Evolutionary conservation across 2,888 invertebrate species (phyloP).

Genomic region (Xylocampa areola): DNA sequence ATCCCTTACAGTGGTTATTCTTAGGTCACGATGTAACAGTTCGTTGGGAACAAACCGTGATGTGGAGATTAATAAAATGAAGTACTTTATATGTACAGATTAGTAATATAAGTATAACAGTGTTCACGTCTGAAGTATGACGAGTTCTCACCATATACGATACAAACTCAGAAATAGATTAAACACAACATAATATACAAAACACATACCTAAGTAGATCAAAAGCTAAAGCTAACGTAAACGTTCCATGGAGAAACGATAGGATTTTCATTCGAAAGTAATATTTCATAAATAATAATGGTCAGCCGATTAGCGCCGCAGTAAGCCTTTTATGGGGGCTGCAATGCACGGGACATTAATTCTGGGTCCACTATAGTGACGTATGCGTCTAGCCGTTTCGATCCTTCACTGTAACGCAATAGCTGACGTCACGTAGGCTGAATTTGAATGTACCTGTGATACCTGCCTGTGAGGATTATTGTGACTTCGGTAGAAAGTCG

Average conservation of each 20-base stretch:
- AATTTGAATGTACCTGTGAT: constrained; percentile 7
- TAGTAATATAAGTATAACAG: too few species aligned
- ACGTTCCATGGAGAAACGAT: constrained; percentile 32
- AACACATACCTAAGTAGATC: constrained; percentile 23
- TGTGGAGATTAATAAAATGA: too few species aligned
- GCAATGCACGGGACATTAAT: constrained; percentile 70
- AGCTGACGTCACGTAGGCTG: constrained; percentile 38
- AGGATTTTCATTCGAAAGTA: constrained; percentile 54
- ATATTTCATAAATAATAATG: constrained; percentile 73
- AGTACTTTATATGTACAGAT: too few species aligned
- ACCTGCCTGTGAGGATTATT: too few species aligned
- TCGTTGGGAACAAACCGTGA: too few species aligned
- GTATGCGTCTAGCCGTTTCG: constrained; percentile 85
- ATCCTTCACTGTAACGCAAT: constrained; percentile 63
- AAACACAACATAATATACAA: constrained; percentile 8
- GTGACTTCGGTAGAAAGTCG: too few species aligned
- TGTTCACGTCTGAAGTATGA: too few species aligned
- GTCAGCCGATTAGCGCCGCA: constrained; percentile 68
- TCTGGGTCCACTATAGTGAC: constrained; percentile 71
- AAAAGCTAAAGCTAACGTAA: too few species aligned
- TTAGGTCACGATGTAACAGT: too few species aligned
- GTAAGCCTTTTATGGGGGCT: constrained; percentile 66
- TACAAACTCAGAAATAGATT: neutral
- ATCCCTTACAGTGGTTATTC: too few species aligned
- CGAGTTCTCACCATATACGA: too few species aligned